Evolutionary conservation across 2,113 vertebrate species (phyloP).

Genomic region (Gallinago jamesoni): DNA sequence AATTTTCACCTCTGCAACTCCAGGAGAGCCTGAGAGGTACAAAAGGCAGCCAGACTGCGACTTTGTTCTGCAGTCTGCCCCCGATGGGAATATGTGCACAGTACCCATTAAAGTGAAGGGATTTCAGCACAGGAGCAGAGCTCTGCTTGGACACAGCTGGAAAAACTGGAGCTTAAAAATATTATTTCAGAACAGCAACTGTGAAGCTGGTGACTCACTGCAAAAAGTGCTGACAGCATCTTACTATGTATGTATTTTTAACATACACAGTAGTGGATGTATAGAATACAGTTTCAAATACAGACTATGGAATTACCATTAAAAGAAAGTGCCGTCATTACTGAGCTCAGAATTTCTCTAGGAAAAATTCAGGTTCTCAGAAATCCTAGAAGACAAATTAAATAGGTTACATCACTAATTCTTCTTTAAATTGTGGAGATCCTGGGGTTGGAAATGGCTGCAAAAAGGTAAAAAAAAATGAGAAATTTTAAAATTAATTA

Average conservation of each 20-base stretch:
- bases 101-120: neutral
- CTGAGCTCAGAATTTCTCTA: neutral
- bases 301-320: neutral
- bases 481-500: neutral
- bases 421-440: neutral
- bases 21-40: neutral
- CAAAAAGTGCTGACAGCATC: slow-evolving; percentile 5
- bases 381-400: neutral
- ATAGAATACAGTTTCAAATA: neutral
- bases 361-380: neutral
- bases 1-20: neutral
- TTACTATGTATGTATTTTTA: neutral
- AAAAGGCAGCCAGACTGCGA: neutral
- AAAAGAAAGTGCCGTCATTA: neutral
- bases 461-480: neutral
- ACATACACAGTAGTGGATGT: neutral
- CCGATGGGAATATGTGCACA: neutral
- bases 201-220: neutral
- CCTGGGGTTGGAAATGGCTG: neutral
- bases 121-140: neutral
- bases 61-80: neutral
- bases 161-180: slow-evolving; percentile 18
- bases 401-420: neutral
- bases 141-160: slow-evolving; percentile 14
- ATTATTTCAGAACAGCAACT: neutral